Evolutionary conservation across 64 coral and sea anemone genomes (phyloP), one percentile per base, ranked within the genome.

Genomic region (Porites lutea): DNA sequence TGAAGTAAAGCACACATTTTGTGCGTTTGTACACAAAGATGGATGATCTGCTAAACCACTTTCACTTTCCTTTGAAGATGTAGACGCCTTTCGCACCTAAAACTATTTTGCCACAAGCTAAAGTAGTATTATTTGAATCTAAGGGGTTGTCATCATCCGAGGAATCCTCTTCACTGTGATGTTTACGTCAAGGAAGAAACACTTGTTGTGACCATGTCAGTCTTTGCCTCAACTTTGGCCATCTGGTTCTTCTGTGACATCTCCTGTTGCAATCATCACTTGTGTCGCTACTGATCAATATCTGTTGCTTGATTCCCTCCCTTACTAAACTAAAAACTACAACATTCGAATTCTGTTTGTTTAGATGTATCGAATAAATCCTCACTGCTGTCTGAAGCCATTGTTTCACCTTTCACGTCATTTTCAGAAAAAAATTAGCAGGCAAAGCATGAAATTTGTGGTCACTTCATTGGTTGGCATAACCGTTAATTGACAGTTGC

Each of bases 1-100:
- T 47, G 51, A 79, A 58, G 51, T 51, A 79, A 52, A 79, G 21
- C 5, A 13, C 76, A 11, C 50, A 79, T 79, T 52, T 1, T 57
- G 21, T 47, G 76, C 6, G 13, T 78, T 78, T 78, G 21, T 78
- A 79, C 22, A 58, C 53, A 52, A 19, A 79, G 2, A 13, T 79
- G 76, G 76, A 58, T 58, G 76, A 79, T 79, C 76, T 79, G 76
- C 76, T 58, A 79, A 58, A 79, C 76, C 76, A 79, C 76, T 79
- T 79, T 79, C 52, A 9, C 76, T 79, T 58, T 58, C 76, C 57
- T 79, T 79, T 22, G 76, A 79, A 79, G 76, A 79, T 79, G 76
- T 47, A 79, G 49, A 79, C 76, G 49, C 23, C 18, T 79, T 79
- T 20, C 2, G 50, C 51, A 58, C 46, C 51, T 79, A 52, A 79